phyloP scores from a whole-genome alignment of 2,888 invertebrate genomes.

The Platycheirus rosarum region DNA sequence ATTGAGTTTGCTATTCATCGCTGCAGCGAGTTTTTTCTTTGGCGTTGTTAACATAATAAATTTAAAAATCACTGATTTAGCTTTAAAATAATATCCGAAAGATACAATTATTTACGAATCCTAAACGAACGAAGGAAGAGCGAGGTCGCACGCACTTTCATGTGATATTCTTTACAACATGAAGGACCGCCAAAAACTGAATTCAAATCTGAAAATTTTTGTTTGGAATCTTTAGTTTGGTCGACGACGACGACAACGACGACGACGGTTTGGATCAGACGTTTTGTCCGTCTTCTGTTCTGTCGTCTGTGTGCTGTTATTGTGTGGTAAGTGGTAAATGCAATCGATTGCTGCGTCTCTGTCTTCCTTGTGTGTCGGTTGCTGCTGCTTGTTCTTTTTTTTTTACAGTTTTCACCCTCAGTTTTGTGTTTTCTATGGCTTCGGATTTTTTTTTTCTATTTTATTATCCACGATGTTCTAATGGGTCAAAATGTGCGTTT shows the following conservation, averaged over 20 bases:
- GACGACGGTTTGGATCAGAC: constrained; percentile 41
- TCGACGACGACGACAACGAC: no score
- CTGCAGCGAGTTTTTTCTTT: constrained; percentile 57
- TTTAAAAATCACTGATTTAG: background rate
- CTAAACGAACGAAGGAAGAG: constrained; percentile 30
- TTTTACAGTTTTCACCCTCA: constrained; percentile 62
- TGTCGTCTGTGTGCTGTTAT: constrained; percentile 4
- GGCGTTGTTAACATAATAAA: constrained; percentile 61
- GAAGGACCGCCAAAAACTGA: constrained; percentile 82
- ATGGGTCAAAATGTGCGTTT: constrained; percentile 72
- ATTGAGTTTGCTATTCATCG: constrained; percentile 33
- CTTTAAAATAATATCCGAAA: constrained; percentile 37
- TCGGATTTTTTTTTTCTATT: constrained; percentile 63
- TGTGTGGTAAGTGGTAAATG: constrained; percentile 44
- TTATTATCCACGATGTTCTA: constrained; percentile 68
- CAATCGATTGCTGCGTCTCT: constrained; percentile 69
- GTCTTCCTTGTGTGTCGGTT: constrained; percentile 50
- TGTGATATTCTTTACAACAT: constrained; percentile 61
- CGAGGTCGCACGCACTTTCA: constrained; percentile 56
- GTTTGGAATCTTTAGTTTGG: constrained; percentile 63
- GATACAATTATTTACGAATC: constrained; percentile 14
- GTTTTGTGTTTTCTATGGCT: constrained; percentile 66
- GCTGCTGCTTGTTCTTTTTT: constrained; percentile 48
- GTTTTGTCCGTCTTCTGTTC: constrained; percentile 13
- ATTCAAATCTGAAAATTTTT: constrained; percentile 76